Evolutionary conservation across 2,113 vertebrate species (phyloP).

Genomic region (Guaruba guarouba): DNA sequence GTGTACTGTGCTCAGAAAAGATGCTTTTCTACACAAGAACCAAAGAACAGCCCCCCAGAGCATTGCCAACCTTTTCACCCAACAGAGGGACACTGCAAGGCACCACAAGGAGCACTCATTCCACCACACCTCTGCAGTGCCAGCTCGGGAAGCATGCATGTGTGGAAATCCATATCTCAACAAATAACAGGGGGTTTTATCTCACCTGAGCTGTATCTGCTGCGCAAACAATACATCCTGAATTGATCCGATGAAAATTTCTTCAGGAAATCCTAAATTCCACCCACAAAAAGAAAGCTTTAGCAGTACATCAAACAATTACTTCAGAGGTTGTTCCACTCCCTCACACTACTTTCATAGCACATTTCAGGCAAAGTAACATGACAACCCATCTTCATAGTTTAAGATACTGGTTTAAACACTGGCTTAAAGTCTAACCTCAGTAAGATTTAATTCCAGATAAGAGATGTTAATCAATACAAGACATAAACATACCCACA

Average conservation of each 20-base stretch:
- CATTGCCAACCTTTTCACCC: no score
- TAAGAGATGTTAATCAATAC: background rate
- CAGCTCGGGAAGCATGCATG: accelerated
- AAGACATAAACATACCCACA: background rate
- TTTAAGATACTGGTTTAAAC: background rate
- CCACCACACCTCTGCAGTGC: accelerated
- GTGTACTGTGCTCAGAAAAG: background rate
- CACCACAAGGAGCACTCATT: accelerated
- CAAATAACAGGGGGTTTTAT: background rate
- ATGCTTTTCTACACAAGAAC: background rate
- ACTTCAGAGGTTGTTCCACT: background rate
- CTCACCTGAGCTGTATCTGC: conserved; percentile 91
- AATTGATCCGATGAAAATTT: conserved; percentile 85
- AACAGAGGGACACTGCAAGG: accelerated
- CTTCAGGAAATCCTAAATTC: conserved; percentile 85
- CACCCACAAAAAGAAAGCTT: background rate
- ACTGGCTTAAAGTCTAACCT: background rate
- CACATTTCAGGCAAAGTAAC: background rate
- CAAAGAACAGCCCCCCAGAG: background rate
- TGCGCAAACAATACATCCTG: conserved; percentile 89
- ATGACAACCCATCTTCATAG: background rate
- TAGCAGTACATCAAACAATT: background rate
- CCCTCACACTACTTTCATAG: background rate
- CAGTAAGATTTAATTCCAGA: background rate
- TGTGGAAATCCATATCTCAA: background rate